Evolutionary conservation across 2,113 vertebrate genomes (phyloP), one percentile per base, ranked within the genome.

Genomic region (Oplegnathus fasciatus): DNA sequence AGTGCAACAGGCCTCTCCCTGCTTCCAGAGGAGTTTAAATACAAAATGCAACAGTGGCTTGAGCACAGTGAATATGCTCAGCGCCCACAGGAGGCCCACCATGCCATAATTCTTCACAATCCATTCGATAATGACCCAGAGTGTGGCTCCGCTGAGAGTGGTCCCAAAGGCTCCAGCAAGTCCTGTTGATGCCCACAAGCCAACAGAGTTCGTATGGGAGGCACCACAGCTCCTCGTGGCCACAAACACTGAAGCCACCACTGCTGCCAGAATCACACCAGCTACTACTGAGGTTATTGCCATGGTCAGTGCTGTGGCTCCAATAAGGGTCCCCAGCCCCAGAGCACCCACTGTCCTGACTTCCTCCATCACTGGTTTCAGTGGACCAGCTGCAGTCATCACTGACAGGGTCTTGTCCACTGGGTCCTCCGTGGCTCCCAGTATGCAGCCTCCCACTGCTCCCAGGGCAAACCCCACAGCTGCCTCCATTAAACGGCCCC

Each of bases 401-500:
- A 54, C 44, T 6, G 57, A 48, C 52, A 94, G 37, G 34, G 50
- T 86, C 42, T 34, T 46, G 69, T 95, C 84, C 55, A 94, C 86
- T 9, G 94, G 93, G 30, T 86, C 83, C 68, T 94, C 93, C 2
- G 86, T 94, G 44, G 86, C 90, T 67, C 94, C 95, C 71, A 95
- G 90, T 22, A 93, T 88, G 83, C 85, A 92, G 78, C 95, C 94
- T 61, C 85, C 95, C 30, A 95, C 77, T 24, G 92, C 84, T 80
- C 95, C 95, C 44, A 95, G 85, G 28, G 65, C 85, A 79, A 95
- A 95, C 1, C 93, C 89, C 68, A 93, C 1, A 9, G 57, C 85
- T 0, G 88, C 87, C 82, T 95, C 86, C 77, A 18, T 66, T 2
- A 83, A 30, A 17, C 73, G 67, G 61, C 73, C 89, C 8, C 32